phyloP scores from a whole-genome alignment of 2,113 vertebrate species.

The Eclectus roratus region DNA sequence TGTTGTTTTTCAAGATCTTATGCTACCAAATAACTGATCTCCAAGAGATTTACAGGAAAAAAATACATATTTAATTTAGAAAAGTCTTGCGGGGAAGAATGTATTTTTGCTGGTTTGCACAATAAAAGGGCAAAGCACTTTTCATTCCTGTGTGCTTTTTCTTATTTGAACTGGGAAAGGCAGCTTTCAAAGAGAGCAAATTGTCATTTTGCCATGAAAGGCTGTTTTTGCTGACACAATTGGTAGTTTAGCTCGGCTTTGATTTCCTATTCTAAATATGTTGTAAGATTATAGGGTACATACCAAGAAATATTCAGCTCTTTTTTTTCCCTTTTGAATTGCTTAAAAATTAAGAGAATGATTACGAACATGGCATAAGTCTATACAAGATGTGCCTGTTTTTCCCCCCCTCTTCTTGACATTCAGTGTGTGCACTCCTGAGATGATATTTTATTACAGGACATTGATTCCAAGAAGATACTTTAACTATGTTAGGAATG shows the following conservation, averaged over 20 bases:
- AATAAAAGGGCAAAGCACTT: constrained; percentile 56
- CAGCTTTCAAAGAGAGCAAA: constrained; percentile 62
- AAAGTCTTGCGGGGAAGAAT: constrained; percentile 13
- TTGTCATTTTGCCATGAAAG: constrained; percentile 64
- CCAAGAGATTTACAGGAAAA: background rate
- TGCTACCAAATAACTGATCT: constrained; percentile 19
- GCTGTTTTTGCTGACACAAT: constrained; percentile 62
- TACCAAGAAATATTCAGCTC: constrained; percentile 43
- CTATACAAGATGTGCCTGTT: background rate
- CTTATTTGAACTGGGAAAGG: constrained; percentile 26
- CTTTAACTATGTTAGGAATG: background rate
- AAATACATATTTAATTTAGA: constrained; percentile 9
- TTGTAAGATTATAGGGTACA: constrained; percentile 68
- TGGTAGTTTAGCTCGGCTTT: constrained; percentile 43
- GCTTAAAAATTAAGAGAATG: constrained; percentile 53
- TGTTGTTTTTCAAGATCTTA: background rate
- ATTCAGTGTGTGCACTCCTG: background rate
- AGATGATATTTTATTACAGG: background rate
- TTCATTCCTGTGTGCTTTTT: constrained; percentile 32
- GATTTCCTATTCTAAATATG: constrained; percentile 66
- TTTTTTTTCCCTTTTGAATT: constrained; percentile 43
- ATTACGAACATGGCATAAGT: constrained; percentile 14
- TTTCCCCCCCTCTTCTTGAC: background rate
- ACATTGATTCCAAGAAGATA: constrained; percentile 1
- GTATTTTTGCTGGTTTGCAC: constrained; percentile 57